Percentiles rank a stretch among this genome's conserved stretches.
Conservation (phyloP, 2,888 invertebrate genomes). For the Megastigmus dorsalis region DNA sequence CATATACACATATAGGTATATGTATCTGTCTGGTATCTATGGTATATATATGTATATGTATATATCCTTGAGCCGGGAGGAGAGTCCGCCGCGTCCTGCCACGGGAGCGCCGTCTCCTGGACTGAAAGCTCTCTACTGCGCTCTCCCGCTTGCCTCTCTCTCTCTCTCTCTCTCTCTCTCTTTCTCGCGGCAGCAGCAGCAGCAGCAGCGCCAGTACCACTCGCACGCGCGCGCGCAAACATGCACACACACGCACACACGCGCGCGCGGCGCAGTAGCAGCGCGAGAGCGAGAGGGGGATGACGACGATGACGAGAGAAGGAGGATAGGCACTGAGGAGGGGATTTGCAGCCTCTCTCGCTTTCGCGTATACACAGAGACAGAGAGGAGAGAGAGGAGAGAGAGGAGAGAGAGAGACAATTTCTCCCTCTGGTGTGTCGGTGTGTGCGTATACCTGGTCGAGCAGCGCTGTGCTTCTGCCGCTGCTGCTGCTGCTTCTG, state of each 20-base stretch:
- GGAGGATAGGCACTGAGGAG: not conserved
- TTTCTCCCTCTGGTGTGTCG: not conserved
- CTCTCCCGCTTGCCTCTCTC: not conserved
- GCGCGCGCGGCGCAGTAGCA: not conserved
- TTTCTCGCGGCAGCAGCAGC: not conserved
- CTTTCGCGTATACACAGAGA: no score
- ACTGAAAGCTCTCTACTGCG: constrained; percentile 64
- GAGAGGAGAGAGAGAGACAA: not conserved
- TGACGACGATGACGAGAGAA: not conserved
- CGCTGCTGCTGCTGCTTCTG: no score
- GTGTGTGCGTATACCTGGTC: no score
- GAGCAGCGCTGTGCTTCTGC: constrained; percentile 68
- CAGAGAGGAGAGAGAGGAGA: not conserved
- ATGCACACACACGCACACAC: no score
- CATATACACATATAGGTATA: no score
- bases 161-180: constrained; percentile 30
- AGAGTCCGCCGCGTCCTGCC: constrained; percentile 63
- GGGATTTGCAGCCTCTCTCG: not conserved
- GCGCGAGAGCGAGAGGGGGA: not conserved
- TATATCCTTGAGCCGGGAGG: not conserved
- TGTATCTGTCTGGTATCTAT: no score
- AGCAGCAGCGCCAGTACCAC: not conserved
- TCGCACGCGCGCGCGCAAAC: no score
- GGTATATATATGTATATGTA: no score
- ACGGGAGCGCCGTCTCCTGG: constrained; percentile 71